Evolutionary conservation across 2,113 vertebrate genomes (phyloP).

Genomic region (Megaceryle torquata): DNA sequence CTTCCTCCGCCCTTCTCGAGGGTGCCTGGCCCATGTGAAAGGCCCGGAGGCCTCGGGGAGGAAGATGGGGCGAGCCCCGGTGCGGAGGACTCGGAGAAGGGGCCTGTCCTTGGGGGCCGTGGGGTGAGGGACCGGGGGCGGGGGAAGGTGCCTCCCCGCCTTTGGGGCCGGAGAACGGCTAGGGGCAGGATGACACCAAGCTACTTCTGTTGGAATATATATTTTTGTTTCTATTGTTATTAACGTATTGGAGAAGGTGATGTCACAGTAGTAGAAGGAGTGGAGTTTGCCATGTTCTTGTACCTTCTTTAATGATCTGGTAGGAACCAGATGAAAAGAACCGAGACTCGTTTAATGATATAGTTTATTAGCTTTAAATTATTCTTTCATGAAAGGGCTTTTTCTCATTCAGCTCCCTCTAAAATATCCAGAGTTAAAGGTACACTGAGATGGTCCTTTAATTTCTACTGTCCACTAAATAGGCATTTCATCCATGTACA

Average conservation of each 20-base stretch:
- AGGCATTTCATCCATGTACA: not conserved
- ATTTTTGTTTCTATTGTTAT: accelerated
- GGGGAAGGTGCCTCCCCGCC: too few species aligned
- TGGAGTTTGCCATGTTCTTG: not conserved
- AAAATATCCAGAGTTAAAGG: not conserved
- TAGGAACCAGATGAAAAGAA: not conserved
- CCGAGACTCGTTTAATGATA: not conserved
- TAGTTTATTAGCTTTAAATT: not conserved
- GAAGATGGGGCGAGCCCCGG: not conserved
- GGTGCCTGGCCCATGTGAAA: accelerated
- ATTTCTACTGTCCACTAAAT: not conserved
- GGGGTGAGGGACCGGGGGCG: not conserved
- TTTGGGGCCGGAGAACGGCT: not conserved
- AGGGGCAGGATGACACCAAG: not conserved
- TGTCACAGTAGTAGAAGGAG: not conserved
- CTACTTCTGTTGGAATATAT: not conserved
- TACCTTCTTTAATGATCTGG: not conserved
- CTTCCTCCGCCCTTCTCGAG: not conserved
- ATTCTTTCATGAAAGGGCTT: not conserved
- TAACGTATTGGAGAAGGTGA: not conserved
- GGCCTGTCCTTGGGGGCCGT: not conserved
- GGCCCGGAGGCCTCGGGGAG: not conserved
- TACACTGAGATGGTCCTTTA: not conserved
- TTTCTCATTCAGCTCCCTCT: not conserved
- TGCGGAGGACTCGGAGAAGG: accelerated